Evolutionary conservation across 2,888 invertebrate species (phyloP).

Genomic region (Odontomyia ornata): DNA sequence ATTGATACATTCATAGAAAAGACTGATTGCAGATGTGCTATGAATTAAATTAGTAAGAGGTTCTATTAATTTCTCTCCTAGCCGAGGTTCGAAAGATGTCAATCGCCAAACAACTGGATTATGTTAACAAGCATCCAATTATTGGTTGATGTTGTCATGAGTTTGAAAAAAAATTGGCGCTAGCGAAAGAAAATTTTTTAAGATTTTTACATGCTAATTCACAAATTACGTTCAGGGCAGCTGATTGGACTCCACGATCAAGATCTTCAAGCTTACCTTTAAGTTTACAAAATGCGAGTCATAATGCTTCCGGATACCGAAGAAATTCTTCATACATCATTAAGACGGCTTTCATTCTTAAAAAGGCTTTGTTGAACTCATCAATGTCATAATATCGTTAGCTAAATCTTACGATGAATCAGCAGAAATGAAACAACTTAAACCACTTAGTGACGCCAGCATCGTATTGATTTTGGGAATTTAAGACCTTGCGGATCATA

Average conservation of each 20-base stretch:
- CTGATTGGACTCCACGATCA: constrained; percentile 99
- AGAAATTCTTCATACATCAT: constrained; percentile 99
- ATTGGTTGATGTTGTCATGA: constrained; percentile 99
- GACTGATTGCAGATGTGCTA: too few relatives aligned
- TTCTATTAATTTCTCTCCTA: too few relatives aligned
- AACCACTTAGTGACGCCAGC: constrained; percentile 96
- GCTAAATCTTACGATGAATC: constrained; percentile 97
- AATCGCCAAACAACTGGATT: constrained; percentile 98
- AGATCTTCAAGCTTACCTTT: constrained; percentile 99
- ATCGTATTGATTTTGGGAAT: constrained; percentile 98
- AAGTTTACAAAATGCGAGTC: constrained; percentile 97
- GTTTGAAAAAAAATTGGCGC: constrained; percentile 99
- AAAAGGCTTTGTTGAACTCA: constrained; percentile 97
- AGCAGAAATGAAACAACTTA: constrained; percentile 97
- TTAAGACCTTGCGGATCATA: constrained; percentile 98
- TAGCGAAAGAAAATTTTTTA: constrained; percentile 96
- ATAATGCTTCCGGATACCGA: constrained; percentile 97
- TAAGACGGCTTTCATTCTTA: constrained; percentile 97
- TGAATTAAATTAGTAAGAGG: too few relatives aligned
- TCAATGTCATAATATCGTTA: constrained; percentile 98
- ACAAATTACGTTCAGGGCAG: constrained; percentile 99
- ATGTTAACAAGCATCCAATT: constrained; percentile 99
- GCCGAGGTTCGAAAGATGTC: too few relatives aligned
- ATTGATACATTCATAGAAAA: too few relatives aligned
- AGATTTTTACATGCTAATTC: constrained; percentile 99